Conservation (phyloP, 2,888 invertebrate genomes). For the Synergus umbraculus region DNA sequence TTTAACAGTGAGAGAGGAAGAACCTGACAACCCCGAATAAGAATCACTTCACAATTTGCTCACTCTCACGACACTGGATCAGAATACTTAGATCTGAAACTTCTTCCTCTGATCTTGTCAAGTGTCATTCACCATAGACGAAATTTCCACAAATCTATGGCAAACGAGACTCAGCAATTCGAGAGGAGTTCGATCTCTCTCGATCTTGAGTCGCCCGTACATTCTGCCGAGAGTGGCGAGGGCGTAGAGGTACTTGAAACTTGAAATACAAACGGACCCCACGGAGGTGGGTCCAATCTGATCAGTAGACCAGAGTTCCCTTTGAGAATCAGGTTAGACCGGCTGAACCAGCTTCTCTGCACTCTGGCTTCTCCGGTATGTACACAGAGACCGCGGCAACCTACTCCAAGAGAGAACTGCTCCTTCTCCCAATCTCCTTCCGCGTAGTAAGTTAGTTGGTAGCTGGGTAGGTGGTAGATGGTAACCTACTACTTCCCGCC, state of each 20-base stretch:
- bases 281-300: slow-evolving; percentile 75
- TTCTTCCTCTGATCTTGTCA: not conserved
- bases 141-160: not conserved
- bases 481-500: slow-evolving; percentile 62
- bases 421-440: slow-evolving; percentile 68
- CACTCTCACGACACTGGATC: slow-evolving; percentile 1
- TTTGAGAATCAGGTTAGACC: slow-evolving; percentile 78
- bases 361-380: slow-evolving; percentile 64
- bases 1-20: not conserved
- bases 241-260: slow-evolving; percentile 71
- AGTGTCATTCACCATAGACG: not conserved
- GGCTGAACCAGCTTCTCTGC: slow-evolving; percentile 76
- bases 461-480: slow-evolving; percentile 55
- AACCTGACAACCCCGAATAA: not conserved
- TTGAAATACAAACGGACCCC: slow-evolving; percentile 76
- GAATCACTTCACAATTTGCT: not conserved
- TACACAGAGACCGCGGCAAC: slow-evolving; percentile 53
- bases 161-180: not conserved
- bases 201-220: slow-evolving; percentile 41
- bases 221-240: slow-evolving; percentile 63
- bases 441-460: slow-evolving; percentile 68
- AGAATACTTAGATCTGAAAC: not conserved
- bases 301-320: slow-evolving; percentile 71
- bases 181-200: not conserved
- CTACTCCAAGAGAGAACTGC: slow-evolving; percentile 56